A percentile compares a stretch with the other conserved stretches of the same genome.
These are phyloP conservation scores for Antigone vipio DNA, from an alignment of 2,113 vertebrate species.

Conservation along the genomic window DNA sequence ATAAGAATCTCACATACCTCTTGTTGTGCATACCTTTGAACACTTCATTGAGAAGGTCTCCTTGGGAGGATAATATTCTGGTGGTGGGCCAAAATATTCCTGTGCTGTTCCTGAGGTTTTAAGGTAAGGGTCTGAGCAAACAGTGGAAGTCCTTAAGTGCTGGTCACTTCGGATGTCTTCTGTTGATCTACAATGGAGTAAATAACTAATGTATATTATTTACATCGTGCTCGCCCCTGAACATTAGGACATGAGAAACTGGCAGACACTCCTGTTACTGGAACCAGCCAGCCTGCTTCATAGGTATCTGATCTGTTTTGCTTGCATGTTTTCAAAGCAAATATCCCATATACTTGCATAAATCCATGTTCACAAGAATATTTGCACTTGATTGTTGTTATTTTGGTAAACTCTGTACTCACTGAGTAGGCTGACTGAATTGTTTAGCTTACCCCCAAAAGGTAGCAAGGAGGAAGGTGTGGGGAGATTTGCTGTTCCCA, in stretches of 20 bases:
- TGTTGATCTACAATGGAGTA: background rate
- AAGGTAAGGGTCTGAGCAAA: background rate
- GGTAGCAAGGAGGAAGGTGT: background rate
- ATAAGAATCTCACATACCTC: constrained; percentile 61
- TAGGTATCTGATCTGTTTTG: background rate
- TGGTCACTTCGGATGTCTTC: background rate
- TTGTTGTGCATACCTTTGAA: constrained; percentile 69
- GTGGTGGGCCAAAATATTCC: background rate
- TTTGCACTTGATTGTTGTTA: background rate
- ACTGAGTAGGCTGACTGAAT: background rate
- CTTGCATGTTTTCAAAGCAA: background rate
- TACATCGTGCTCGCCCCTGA: background rate
- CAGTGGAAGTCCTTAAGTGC: background rate
- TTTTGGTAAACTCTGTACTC: background rate
- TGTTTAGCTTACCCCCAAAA: background rate
- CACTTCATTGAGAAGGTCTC: constrained; percentile 69
- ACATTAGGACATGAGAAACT: background rate
- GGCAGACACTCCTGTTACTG: background rate
- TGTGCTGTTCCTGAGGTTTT: background rate
- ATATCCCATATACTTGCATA: background rate
- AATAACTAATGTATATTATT: background rate
- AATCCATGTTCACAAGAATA: background rate
- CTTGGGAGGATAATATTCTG: constrained; percentile 19
- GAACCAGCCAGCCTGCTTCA: background rate
- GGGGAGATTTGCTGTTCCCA: background rate